Conservation (phyloP, 30 jellyfish, hydroid and myxozoan species). For the Turritopsis dohrnii region DNA sequence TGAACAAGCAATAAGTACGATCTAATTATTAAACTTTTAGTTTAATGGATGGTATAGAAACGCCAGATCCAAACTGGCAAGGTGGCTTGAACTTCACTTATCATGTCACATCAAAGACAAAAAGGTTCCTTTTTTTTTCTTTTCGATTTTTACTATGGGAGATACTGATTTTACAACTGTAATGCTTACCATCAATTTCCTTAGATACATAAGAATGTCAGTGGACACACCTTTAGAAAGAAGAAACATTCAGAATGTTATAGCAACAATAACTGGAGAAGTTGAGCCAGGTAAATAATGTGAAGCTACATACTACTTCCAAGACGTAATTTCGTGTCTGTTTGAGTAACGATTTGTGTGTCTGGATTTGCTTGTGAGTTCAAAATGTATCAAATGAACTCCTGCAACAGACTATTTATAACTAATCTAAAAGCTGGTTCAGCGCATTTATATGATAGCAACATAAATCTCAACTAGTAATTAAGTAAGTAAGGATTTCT, state of each 20-base stretch:
- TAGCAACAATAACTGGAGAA: constrained; percentile 66
- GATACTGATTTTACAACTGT: too few species aligned
- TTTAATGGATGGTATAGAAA: constrained; percentile 69
- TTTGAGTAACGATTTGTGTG: too few species aligned
- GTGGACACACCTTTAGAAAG: constrained; percentile 31
- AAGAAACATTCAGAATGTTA: constrained; percentile 51
- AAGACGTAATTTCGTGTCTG: too few species aligned
- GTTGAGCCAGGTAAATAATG: constrained; percentile 74
- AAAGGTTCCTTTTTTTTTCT: not conserved
- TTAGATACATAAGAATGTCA: constrained; percentile 13
- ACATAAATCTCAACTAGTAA: too few species aligned
- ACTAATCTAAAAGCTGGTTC: too few species aligned
- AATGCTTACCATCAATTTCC: not conserved
- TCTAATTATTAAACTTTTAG: constrained; percentile 17
- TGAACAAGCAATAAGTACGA: too few species aligned
- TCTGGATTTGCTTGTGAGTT: too few species aligned
- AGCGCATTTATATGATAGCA: too few species aligned
- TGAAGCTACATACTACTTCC: not conserved
- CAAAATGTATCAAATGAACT: too few species aligned
- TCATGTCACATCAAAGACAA: constrained; percentile 44
- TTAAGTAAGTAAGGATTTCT: too few species aligned
- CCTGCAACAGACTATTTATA: too few species aligned
- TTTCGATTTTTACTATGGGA: too few species aligned
- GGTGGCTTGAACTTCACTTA: constrained; percentile 73
- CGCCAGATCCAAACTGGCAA: constrained; percentile 64